Percentiles rank a stretch among this genome's conserved stretches.
phyloP scores from a whole-genome alignment of 2,888 invertebrate genomes.

The Dendrolimus pini region DNA sequence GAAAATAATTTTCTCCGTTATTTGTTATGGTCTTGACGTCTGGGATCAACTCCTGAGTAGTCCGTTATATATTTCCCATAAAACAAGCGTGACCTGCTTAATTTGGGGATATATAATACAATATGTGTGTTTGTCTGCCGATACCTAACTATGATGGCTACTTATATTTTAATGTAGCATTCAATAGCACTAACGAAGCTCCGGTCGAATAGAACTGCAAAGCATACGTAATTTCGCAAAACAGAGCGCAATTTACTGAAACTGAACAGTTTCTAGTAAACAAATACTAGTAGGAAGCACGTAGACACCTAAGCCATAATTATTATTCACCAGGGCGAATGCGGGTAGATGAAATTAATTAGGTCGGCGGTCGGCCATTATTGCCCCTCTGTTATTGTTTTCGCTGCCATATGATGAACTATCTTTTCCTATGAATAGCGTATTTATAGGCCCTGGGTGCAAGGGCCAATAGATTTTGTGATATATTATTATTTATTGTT shows the following conservation, averaged over 20 bases:
- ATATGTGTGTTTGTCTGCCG: too few relatives aligned
- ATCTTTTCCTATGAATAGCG: neutral
- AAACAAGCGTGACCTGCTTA: too few relatives aligned
- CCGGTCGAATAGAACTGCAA: too few relatives aligned
- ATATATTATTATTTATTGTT: neutral
- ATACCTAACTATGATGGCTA: too few relatives aligned
- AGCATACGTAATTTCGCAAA: neutral
- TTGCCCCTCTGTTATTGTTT: constrained; percentile 15
- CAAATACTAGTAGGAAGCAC: constrained; percentile 1
- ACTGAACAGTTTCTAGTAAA: neutral
- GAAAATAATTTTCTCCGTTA: too few relatives aligned
- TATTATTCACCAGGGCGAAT: constrained; percentile 15
- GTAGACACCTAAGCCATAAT: constrained; percentile 7
- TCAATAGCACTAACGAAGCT: too few relatives aligned
- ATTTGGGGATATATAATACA: too few relatives aligned
- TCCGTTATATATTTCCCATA: too few relatives aligned
- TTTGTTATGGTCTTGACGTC: too few relatives aligned
- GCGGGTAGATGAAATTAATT: constrained; percentile 22
- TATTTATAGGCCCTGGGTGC: neutral
- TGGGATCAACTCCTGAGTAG: too few relatives aligned
- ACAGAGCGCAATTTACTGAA: neutral
- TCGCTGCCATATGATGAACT: neutral
- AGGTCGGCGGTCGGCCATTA: constrained; percentile 12
- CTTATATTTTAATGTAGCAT: too few relatives aligned
- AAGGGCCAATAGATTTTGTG: neutral